Evolutionary conservation across 2,797 vertebrate species (phyloP), one percentile per base, ranked within the genome.

Genomic region (Silurus lanzhouensis): DNA sequence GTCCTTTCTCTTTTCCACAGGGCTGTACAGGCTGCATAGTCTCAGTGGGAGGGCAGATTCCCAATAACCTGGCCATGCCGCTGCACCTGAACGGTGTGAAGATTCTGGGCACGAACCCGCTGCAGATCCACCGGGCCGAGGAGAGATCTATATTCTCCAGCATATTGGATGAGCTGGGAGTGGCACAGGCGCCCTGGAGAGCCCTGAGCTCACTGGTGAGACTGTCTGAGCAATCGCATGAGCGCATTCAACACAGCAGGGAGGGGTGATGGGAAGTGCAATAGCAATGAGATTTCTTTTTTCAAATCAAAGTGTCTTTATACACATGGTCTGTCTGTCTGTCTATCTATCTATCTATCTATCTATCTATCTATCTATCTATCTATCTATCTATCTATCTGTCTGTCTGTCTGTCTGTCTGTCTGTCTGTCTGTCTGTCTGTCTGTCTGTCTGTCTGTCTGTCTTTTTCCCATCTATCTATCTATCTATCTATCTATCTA

Each of bases 21-120:
- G 94, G 93, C 1, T 98, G 97, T 87, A 93, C 91, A 31, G 97
- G 98, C 72, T 97, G 96, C 93, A 97, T 99, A 68, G 96, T 99
- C 87, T 99, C 98, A 13, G 98, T 99, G 0, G 98, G 98, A 0
- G 98, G 98, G 15, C 98, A 99, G 93, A 98, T 99, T 90, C 97
- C 97, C 78, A 99, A 98, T 92, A 99, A 98, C 91, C 88, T 99
- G 91, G 97, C 98, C 0, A 90, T 96, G n/a, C 98, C 97, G 0
- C 88, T 99, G 31, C 94, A 96, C 90, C 94, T 91, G 90, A 97
- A 91, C 2, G 96, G 96, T 7, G 96, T 98, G 87, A 96, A 95
- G 87, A 95, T 99, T 91, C 96, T 98, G 90, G 97, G 98, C 76
- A 99, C 98, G 0, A 95, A 91, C 84, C 97, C 98, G 0, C 77